These are phyloP conservation scores for Euschistus heros DNA, from an alignment of 1,140 invertebrate species.

Conservation along the genomic window DNA sequence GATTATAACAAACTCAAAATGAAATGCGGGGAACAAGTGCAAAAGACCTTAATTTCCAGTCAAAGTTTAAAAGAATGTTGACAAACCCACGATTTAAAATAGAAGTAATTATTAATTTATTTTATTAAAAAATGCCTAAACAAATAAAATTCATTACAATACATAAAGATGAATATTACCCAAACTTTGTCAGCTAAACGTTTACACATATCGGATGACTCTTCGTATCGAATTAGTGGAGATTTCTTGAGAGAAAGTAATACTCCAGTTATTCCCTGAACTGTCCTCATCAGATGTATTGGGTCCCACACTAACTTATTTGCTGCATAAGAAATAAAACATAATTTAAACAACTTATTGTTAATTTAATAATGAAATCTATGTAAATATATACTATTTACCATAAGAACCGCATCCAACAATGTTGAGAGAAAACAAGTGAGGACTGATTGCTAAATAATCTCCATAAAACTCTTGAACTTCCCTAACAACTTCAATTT, in stretches of 20 bases:
- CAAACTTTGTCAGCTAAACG: conserved; percentile 74
- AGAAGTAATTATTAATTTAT: too few relatives aligned
- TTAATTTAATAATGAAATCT: neutral
- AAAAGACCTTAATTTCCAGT: too few relatives aligned
- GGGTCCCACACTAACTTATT: conserved; percentile 52
- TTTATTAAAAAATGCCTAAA: too few relatives aligned
- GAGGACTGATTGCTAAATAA: conserved; percentile 81
- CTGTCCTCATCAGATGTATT: conserved; percentile 57
- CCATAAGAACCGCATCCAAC: conserved; percentile 46
- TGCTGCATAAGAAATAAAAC: neutral
- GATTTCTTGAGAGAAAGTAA: conserved; percentile 85
- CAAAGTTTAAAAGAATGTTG: too few relatives aligned
- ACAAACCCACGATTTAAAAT: too few relatives aligned
- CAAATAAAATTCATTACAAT: too few relatives aligned
- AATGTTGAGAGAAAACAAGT: conserved; percentile 73
- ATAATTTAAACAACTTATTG: too few relatives aligned
- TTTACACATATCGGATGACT: conserved; percentile 73
- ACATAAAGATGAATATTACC: conserved; percentile 28
- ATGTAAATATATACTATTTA: conserved; percentile 30
- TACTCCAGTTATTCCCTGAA: conserved; percentile 75
- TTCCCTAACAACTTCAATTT: conserved; percentile 91
- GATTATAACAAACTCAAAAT: too few relatives aligned
- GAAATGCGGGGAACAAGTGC: too few relatives aligned
- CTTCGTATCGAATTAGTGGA: conserved; percentile 85
- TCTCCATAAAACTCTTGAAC: conserved; percentile 93